A percentile compares a stretch with the other conserved stretches of the same genome.
Evolutionary conservation across 1,140 invertebrate species (phyloP).

Genomic region (Ceratina australensis): DNA sequence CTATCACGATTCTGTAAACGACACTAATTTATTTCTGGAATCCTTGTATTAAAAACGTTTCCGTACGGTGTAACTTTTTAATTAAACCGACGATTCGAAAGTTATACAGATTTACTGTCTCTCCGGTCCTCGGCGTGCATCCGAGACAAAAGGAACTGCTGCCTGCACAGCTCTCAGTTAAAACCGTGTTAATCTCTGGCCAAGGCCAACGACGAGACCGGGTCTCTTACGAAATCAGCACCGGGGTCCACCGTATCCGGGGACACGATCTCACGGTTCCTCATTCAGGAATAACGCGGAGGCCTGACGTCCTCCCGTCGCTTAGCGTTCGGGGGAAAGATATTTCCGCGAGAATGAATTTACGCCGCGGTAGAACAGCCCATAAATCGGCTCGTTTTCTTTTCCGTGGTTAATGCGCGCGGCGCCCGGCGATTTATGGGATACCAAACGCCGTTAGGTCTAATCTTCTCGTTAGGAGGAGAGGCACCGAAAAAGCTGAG

Average conservation of each 20-base stretch:
- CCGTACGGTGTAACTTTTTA: neutral
- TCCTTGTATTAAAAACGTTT: neutral
- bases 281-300: constrained; percentile 31
- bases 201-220: constrained; percentile 26
- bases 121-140: neutral
- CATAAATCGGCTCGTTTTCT: constrained; percentile 58
- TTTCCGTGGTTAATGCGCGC: constrained; percentile 47
- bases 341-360: constrained; percentile 61
- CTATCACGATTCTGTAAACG: neutral
- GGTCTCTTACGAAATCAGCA: constrained; percentile 29
- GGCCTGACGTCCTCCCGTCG: neutral
- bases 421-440: constrained; percentile 54
- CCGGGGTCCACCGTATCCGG: neutral
- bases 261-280: constrained; percentile 38
- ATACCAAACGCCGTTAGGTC: constrained; percentile 51
- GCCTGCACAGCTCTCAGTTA: neutral
- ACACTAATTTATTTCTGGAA: neutral
- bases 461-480: constrained; percentile 57
- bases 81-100: neutral
- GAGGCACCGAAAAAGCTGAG: constrained; percentile 12
- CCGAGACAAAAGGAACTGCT: neutral
- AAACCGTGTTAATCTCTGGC: constrained; percentile 14
- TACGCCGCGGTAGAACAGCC: constrained; percentile 32
- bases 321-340: constrained; percentile 20
- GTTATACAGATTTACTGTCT: neutral